phyloP scores from a whole-genome alignment of 2,888 invertebrate genomes.

The Malthinus flaveolus region DNA sequence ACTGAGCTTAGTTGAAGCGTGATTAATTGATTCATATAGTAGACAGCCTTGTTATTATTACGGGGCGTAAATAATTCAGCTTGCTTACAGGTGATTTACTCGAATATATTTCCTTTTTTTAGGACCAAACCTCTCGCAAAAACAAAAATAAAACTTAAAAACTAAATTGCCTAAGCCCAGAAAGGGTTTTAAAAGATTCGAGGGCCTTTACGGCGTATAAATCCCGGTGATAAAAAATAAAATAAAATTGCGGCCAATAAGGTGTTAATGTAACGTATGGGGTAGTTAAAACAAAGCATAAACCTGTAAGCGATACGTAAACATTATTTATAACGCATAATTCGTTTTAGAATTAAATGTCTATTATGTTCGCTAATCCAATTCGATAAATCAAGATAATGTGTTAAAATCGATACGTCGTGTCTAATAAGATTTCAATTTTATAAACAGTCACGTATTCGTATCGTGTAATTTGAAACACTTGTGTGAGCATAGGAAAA shows the following conservation, averaged over 20 bases:
- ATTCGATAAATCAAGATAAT: constrained; percentile 23
- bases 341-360: constrained; percentile 10
- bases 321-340: constrained; percentile 4
- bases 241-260: too few species aligned
- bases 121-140: neutral
- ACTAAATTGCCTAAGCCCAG: too few species aligned
- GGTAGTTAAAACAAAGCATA: too few species aligned
- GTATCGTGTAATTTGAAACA: constrained; percentile 15
- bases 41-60: constrained; percentile 49
- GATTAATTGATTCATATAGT: constrained; percentile 56
- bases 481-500: constrained; percentile 14
- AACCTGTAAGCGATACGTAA: neutral
- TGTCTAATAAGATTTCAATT: constrained; percentile 23
- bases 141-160: too few species aligned
- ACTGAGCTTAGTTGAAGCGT: constrained; percentile 52
- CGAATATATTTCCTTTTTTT: constrained; percentile 6
- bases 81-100: constrained; percentile 48
- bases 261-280: too few species aligned
- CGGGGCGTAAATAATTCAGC: constrained; percentile 50
- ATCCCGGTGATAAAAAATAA: too few species aligned
- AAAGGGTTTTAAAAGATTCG: too few species aligned
- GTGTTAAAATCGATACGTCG: constrained; percentile 16
- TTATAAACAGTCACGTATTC: constrained; percentile 20
- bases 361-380: constrained; percentile 11
- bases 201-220: too few species aligned